These are phyloP conservation scores for Andrena cerasifolii DNA, from an alignment of 1,140 invertebrate genomes.

Conservation along the genomic window DNA sequence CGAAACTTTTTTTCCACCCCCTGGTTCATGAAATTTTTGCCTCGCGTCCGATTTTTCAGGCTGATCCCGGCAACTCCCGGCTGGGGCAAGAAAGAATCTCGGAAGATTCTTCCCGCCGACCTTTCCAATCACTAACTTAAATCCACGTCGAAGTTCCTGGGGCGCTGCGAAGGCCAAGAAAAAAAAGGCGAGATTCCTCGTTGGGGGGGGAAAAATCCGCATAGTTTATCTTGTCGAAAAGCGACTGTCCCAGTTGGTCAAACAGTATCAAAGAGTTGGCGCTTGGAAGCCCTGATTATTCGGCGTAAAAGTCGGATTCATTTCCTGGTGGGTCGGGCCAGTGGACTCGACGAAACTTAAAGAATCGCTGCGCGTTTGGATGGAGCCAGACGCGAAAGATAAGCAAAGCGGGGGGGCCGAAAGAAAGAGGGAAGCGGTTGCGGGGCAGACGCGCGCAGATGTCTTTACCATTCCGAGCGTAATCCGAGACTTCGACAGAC, in stretches of 20 bases:
- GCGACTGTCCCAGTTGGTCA: background rate
- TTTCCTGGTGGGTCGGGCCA: background rate
- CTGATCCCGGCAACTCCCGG: background rate
- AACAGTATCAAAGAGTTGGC: background rate
- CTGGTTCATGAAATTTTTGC: too few relatives aligned
- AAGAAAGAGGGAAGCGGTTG: too few relatives aligned
- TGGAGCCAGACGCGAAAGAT: background rate
- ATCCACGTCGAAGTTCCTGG: background rate
- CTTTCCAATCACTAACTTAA: background rate
- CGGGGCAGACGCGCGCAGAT: slow-evolving; percentile 29
- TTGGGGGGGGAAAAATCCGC: too few relatives aligned
- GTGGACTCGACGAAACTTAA: background rate
- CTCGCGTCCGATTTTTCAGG: slow-evolving; percentile 4
- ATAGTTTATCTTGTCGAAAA: background rate
- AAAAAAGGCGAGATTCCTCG: background rate
- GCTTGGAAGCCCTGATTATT: background rate
- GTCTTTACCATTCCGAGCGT: slow-evolving; percentile 71
- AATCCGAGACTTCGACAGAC: slow-evolving; percentile 70
- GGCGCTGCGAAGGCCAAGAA: too few relatives aligned
- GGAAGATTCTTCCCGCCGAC: too few relatives aligned
- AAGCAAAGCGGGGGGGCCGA: background rate
- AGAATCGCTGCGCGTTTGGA: slow-evolving; percentile 1
- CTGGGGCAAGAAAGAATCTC: too few relatives aligned
- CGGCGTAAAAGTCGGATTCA: slow-evolving; percentile 4
- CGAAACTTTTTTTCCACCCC: too few relatives aligned